Base-by-base conservation (phyloP, 1,140 invertebrate genomes). In the Drosophila takahashii region DNA sequence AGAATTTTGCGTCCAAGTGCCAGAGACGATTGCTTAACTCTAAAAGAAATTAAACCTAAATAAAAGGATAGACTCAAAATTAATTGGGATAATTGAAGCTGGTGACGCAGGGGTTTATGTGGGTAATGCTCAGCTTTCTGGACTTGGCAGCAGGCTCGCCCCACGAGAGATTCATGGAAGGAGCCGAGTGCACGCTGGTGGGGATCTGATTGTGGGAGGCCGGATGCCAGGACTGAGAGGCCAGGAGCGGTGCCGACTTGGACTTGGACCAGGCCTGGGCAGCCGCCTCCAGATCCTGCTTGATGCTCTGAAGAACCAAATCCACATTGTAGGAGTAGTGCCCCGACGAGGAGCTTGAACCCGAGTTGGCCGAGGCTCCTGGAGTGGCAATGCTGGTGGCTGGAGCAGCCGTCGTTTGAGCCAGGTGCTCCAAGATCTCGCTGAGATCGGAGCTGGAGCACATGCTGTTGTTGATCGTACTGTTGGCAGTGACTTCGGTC, bases 401-500 rank as follows among this genome's bases (percentile, higher is more conserved):
- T 9, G 87, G 58, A 0, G 60, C 41, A 7, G 81, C 5, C 2
- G 81, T 77, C 0, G 62, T 48, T 53, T 90, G 83, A 0, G 87
- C 83, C 1, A 90, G 50, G 32, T 90, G 89, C 42, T 90, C 87
- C n/a, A 90, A 58, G 26, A 90, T 90, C 83, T 90, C 89, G 29
- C 45, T 89, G 7, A 90, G 80, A 34, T 90, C 89, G 13, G 87
- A 62, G 11, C 62, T 42, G 37, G 71, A 53, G 52, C 72, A 75
- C 72, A 76, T 75, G 27, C 13, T 66, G 32, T 37, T 45, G 26
- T 37, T 56, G 26, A 18, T 18, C 16, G 6, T 34, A 37, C 34
- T 22, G 39, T 41, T n/a, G 9, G 22, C 7, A 9, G 36, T 10
- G 2, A 50, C 9, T 44, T 57, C 70, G 0, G 26, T 16, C 48